These are phyloP conservation scores for Streptopelia turtur DNA, from an alignment of 2,797 vertebrate genomes.

Conservation along the genomic window DNA sequence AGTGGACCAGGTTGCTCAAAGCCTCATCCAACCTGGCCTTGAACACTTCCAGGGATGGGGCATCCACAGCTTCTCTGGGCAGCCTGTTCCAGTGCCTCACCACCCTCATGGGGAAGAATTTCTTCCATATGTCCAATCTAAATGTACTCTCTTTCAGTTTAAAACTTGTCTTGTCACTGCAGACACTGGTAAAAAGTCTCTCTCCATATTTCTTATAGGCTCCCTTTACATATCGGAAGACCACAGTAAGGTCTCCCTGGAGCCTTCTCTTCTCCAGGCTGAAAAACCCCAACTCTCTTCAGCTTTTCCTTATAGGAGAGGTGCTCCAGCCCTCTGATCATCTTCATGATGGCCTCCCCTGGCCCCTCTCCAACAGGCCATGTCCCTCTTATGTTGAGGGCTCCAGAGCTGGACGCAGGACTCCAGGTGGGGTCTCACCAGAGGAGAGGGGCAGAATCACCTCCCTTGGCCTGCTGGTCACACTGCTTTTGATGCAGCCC, in stretches of 20 bases:
- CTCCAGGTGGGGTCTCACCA: neutral
- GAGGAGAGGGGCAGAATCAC: neutral
- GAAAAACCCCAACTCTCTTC: neutral
- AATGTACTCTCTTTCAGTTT: neutral
- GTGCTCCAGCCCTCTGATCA: neutral
- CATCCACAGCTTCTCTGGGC: neutral
- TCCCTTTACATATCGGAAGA: too few species aligned
- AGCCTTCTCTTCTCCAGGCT: neutral
- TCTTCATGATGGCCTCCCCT: neutral
- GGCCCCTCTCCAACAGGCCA: accelerated
- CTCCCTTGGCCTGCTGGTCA: neutral
- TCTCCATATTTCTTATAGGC: too few species aligned
- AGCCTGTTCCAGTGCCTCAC: neutral
- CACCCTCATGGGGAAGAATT: neutral
- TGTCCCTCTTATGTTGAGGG: accelerated
- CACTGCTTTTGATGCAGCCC: accelerated
- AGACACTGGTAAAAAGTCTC: neutral
- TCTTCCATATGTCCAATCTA: neutral
- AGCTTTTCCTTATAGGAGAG: neutral
- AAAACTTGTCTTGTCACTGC: neutral
- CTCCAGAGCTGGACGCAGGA: neutral
- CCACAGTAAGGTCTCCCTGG: too few species aligned
- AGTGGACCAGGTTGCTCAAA: neutral
- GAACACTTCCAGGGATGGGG: neutral
- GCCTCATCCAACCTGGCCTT: neutral